Conservation (phyloP, 2,797 vertebrate genomes). For the Tolypeutes matacus region DNA sequence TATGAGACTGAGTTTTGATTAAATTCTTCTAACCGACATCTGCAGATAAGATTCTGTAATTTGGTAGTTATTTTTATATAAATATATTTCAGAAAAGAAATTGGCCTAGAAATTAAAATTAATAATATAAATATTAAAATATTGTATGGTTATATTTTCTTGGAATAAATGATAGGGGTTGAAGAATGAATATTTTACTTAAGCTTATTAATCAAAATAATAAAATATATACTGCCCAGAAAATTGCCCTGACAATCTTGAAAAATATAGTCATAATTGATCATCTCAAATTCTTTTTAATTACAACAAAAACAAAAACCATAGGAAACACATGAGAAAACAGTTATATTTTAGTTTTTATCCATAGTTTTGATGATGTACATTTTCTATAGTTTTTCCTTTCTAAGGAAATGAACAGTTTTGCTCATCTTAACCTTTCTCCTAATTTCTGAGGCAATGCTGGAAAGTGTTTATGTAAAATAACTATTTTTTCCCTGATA, state of each 20-base stretch:
- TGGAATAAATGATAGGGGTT: background rate
- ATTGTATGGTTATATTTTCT: background rate
- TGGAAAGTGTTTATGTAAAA: slow-evolving; percentile 49
- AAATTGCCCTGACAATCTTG: background rate
- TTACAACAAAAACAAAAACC: background rate
- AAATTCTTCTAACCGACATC: background rate
- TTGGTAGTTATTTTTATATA: slow-evolving; percentile 19
- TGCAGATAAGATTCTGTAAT: background rate
- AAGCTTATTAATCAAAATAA: slow-evolving; percentile 42
- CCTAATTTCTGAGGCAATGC: slow-evolving; percentile 58
- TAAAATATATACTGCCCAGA: background rate
- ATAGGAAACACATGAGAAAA: background rate
- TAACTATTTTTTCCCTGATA: slow-evolving; percentile 59
- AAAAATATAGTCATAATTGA: slow-evolving; percentile 21
- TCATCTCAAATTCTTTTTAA: background rate
- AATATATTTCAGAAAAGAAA: slow-evolving; percentile 3
- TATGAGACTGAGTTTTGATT: background rate
- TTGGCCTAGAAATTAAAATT: background rate
- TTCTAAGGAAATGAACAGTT: slow-evolving; percentile 54
- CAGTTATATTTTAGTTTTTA: background rate
- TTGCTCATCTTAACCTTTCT: slow-evolving; percentile 47
- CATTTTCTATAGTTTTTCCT: background rate
- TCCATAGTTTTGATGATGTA: background rate
- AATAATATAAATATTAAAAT: background rate
- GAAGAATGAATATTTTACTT: slow-evolving; percentile 45